Evolutionary conservation across 2,797 vertebrate genomes (phyloP).

Genomic region (Cossypha niveicapilla): DNA sequence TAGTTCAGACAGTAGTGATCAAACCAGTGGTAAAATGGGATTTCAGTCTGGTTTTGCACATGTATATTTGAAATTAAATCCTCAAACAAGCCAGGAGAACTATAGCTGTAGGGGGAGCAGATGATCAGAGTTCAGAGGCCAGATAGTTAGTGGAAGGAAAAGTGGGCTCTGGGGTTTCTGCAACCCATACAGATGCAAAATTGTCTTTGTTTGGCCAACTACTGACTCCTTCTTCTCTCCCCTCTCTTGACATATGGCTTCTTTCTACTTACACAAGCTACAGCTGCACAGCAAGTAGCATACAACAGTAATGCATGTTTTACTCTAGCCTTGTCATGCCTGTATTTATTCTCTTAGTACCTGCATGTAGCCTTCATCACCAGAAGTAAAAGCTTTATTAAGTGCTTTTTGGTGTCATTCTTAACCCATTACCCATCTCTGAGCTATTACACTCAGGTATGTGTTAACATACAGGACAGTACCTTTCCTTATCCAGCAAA

Average conservation of each 20-base stretch:
- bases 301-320: background rate
- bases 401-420: background rate
- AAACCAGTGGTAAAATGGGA: conserved; percentile 12
- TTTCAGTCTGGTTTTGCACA: conserved; percentile 13
- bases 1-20: background rate
- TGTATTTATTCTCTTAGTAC: background rate
- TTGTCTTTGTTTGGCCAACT: background rate
- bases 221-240: background rate
- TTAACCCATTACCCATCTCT: background rate
- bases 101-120: conserved; percentile 35
- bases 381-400: background rate
- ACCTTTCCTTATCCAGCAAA: background rate
- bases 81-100: background rate
- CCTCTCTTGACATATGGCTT: background rate
- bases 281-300: background rate
- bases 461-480: background rate
- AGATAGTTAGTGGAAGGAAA: conserved; percentile 7
- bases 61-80: conserved; percentile 36
- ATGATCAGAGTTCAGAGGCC: conserved; percentile 16
- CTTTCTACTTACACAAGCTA: background rate
- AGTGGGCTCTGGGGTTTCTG: background rate
- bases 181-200: background rate
- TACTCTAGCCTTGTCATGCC: background rate
- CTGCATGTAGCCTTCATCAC: background rate
- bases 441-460: background rate